phyloP scores from a whole-genome alignment of 2,888 invertebrate genomes.

The Dyspetes luteomarginatus region DNA sequence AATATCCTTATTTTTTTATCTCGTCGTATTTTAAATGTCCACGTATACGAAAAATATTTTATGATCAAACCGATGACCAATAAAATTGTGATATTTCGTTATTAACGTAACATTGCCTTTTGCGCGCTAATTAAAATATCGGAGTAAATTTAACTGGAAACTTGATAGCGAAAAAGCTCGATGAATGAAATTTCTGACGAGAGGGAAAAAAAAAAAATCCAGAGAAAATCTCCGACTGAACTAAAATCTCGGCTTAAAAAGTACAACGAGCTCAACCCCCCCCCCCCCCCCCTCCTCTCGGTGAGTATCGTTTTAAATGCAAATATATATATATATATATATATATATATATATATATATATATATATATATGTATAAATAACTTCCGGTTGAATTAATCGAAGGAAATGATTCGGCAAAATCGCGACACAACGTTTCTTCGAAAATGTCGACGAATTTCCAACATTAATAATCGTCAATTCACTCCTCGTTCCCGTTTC shows the following conservation, averaged over 20 bases:
- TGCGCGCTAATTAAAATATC: constrained; percentile 44
- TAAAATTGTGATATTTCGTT: constrained; percentile 20
- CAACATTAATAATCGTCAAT: constrained; percentile 12
- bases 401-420: neutral
- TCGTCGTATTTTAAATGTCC: neutral
- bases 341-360: no score
- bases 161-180: neutral
- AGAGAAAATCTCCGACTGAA: neutral
- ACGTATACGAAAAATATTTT: neutral
- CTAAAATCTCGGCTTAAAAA: neutral
- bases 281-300: no score
- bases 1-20: neutral
- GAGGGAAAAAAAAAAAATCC: neutral
- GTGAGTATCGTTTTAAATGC: constrained; percentile 23
- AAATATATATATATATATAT: no score
- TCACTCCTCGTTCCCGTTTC: neutral
- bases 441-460: neutral
- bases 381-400: constrained; percentile 24
- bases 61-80: neutral
- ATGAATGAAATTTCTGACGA: constrained; percentile 1
- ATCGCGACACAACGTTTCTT: constrained; percentile 19
- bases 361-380: no score
- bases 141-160: constrained; percentile 27
- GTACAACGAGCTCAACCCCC: constrained; percentile 15
- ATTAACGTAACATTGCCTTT: constrained; percentile 41